Conservation (phyloP, 2,797 vertebrate genomes). For the Erethizon dorsatum region DNA sequence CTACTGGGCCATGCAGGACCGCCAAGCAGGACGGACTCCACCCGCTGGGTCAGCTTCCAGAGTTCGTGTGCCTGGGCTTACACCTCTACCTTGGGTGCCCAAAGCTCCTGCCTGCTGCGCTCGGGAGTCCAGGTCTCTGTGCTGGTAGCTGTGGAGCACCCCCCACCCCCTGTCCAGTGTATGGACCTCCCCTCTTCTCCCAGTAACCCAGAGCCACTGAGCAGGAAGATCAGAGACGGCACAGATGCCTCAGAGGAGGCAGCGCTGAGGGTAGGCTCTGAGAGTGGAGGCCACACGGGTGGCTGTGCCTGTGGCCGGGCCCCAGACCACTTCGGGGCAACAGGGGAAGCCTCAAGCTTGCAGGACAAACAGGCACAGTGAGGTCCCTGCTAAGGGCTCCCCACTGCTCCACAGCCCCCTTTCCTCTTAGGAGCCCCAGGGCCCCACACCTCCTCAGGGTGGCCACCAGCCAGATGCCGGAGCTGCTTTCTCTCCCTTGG, state of each 20-base stretch:
- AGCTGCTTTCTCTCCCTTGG: neutral
- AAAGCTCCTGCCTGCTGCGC: neutral
- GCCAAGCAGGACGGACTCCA: neutral
- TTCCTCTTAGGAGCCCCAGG: neutral
- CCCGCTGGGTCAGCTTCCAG: neutral
- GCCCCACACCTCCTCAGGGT: neutral
- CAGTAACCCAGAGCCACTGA: neutral
- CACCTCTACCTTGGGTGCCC: neutral
- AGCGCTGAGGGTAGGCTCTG: no score
- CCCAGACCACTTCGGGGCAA: neutral
- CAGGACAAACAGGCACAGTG: neutral
- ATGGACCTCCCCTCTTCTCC: no score
- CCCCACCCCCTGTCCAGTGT: neutral
- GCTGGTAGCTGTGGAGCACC: accelerated
- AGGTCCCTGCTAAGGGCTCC: neutral
- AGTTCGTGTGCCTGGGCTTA: no score
- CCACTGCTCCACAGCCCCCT: accelerated
- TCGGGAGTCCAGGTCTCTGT: neutral
- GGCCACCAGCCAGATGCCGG: neutral
- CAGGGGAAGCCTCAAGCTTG: no score
- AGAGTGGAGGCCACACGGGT: neutral
- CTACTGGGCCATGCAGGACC: neutral
- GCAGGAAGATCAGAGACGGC: neutral
- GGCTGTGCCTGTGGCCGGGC: accelerated
- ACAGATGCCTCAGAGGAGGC: neutral